phyloP scores from a whole-genome alignment of 2,888 invertebrate genomes.

The Eupithecia pulchellata region DNA sequence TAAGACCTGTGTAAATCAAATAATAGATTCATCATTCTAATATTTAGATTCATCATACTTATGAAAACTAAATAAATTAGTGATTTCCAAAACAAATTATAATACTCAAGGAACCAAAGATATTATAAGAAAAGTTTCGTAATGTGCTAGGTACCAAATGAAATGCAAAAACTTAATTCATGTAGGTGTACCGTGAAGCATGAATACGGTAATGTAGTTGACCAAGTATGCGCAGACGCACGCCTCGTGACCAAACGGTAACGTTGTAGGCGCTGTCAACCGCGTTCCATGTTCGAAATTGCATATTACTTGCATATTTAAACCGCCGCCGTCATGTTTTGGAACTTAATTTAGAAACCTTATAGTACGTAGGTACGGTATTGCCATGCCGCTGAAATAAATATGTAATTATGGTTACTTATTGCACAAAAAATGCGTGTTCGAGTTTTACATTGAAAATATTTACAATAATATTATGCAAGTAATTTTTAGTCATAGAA shows the following conservation, averaged over 20 bases:
- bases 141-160: slow-evolving; percentile 4
- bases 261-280: slow-evolving; percentile 52
- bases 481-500: neutral
- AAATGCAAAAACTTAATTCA: slow-evolving; percentile 16
- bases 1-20: too few species aligned
- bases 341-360: neutral
- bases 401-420: neutral
- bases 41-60: too few species aligned
- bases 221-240: slow-evolving; percentile 31
- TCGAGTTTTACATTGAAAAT: neutral
- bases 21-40: too few species aligned
- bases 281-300: slow-evolving; percentile 56
- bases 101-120: too few species aligned
- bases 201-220: slow-evolving; percentile 45
- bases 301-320: slow-evolving; percentile 53
- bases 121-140: neutral
- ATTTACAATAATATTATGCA: neutral
- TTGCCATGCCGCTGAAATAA: neutral
- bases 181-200: slow-evolving; percentile 29
- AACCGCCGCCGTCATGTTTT: slow-evolving; percentile 37
- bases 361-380: too few species aligned
- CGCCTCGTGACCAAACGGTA: slow-evolving; percentile 41
- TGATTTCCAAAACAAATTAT: neutral
- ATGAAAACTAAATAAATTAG: too few species aligned
- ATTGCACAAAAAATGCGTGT: neutral